phyloP scores from a whole-genome alignment of 2,797 vertebrate species.

The Diglossa cyanea region DNA sequence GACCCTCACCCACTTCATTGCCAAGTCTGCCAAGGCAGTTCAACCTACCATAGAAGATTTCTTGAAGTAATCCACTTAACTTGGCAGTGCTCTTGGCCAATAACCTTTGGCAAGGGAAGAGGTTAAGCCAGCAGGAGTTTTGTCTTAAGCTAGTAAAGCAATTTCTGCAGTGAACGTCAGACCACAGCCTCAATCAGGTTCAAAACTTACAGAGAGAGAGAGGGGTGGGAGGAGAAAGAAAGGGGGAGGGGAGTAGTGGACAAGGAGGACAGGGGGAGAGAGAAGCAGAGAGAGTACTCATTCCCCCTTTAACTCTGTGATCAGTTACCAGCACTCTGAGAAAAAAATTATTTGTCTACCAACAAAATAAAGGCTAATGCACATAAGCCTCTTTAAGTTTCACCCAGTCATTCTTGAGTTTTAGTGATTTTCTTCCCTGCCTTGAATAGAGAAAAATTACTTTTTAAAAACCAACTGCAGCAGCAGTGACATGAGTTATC shows the following conservation, averaged over 20 bases:
- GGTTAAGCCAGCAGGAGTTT: conserved; percentile 11
- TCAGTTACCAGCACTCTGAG: background rate
- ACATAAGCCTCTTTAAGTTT: background rate
- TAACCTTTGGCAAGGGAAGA: conserved; percentile 12
- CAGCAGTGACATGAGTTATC: conserved; percentile 46
- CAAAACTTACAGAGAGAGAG: background rate
- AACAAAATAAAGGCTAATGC: conserved; percentile 38
- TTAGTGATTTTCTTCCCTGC: conserved; percentile 34
- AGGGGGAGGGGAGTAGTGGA: background rate
- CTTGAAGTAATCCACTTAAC: conserved; percentile 10
- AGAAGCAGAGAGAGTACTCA: background rate
- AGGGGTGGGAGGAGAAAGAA: background rate
- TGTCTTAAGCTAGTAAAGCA: conserved; percentile 1
- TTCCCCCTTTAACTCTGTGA: background rate
- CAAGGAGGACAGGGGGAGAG: background rate
- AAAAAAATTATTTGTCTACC: conserved; percentile 11
- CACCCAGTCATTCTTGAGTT: conserved; percentile 22
- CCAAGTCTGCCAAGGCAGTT: background rate
- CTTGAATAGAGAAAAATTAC: conserved; percentile 53
- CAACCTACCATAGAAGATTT: background rate
- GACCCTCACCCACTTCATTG: background rate
- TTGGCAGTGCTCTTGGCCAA: conserved; percentile 3
- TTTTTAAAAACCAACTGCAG: conserved; percentile 47
- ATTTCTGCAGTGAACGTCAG: background rate
- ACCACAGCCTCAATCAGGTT: background rate